phyloP scores from a whole-genome alignment of 2,113 vertebrate species.

The Phrynosoma platyrhinos region DNA sequence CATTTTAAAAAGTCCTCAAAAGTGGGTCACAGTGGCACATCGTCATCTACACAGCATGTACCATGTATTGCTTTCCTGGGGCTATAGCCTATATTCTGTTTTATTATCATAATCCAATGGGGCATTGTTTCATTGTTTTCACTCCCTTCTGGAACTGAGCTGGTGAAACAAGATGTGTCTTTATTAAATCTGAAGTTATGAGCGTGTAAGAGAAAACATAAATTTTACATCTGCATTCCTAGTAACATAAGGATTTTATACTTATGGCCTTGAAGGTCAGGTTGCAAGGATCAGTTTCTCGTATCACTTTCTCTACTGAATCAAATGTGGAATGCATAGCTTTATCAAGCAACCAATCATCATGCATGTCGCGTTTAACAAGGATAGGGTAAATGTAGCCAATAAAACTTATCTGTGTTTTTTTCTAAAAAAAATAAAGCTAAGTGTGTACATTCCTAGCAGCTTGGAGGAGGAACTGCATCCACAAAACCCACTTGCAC shows the following conservation, averaged over 20 bases:
- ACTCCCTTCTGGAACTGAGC: not conserved
- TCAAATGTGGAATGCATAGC: not conserved
- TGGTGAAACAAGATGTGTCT: not conserved
- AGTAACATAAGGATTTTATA: not conserved
- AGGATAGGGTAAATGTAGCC: not conserved
- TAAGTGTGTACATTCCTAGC: not conserved
- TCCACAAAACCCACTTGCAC: not conserved
- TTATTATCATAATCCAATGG: slow-evolving; percentile 15
- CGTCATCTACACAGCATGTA: slow-evolving; percentile 6
- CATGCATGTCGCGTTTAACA: not conserved
- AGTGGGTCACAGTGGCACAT: slow-evolving; percentile 9
- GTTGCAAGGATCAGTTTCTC: not conserved
- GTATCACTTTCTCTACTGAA: not conserved
- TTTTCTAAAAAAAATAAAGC: not conserved
- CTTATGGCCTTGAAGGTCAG: not conserved
- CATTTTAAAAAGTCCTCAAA: slow-evolving; percentile 5
- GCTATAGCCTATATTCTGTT: slow-evolving; percentile 5
- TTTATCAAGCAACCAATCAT: not conserved
- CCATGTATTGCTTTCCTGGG: not conserved
- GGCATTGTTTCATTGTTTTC: slow-evolving; percentile 14
- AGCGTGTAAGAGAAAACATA: not conserved
- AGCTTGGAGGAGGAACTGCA: not conserved
- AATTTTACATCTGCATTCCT: not conserved
- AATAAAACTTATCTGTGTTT: not conserved
- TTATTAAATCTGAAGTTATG: not conserved